phyloP scores from a whole-genome alignment of 2,797 vertebrate genomes.

The Morus bassanus region DNA sequence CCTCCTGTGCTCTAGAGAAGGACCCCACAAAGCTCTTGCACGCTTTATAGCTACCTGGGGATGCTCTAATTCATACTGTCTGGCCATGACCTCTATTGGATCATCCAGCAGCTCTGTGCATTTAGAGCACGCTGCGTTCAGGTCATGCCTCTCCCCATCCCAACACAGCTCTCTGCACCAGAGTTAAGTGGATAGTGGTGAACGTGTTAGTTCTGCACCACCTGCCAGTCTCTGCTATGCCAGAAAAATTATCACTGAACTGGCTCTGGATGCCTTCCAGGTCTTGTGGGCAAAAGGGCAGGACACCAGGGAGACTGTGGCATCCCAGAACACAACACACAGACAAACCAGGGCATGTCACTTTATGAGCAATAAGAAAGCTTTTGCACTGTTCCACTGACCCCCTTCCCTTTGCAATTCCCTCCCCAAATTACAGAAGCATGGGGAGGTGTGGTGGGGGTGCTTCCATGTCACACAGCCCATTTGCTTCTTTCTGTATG shows the following conservation, averaged over 20 bases:
- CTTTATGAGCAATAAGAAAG: not conserved
- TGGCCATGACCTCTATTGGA: not conserved
- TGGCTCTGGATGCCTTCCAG: not conserved
- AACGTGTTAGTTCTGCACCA: not conserved
- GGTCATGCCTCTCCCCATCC: not conserved
- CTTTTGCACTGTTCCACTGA: not conserved
- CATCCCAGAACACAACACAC: not conserved
- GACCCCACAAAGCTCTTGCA: not conserved
- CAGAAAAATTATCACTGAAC: not conserved
- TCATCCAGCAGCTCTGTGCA: not conserved
- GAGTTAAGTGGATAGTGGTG: not conserved
- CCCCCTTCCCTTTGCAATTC: not conserved
- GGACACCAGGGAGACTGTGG: not conserved
- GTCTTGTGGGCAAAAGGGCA: not conserved
- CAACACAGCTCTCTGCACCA: not conserved
- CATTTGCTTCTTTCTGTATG: fast-evolving
- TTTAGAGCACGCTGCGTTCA: not conserved
- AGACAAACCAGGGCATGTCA: not conserved
- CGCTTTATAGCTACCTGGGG: not conserved
- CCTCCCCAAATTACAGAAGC: not conserved
- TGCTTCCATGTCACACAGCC: fast-evolving
- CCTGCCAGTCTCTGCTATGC: not conserved
- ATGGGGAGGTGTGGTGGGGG: fast-evolving
- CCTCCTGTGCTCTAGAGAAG: not conserved
- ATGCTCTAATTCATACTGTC: not conserved